Evolutionary conservation across 2,797 vertebrate genomes (phyloP).

Genomic region (Poeciliopsis presidionis): DNA sequence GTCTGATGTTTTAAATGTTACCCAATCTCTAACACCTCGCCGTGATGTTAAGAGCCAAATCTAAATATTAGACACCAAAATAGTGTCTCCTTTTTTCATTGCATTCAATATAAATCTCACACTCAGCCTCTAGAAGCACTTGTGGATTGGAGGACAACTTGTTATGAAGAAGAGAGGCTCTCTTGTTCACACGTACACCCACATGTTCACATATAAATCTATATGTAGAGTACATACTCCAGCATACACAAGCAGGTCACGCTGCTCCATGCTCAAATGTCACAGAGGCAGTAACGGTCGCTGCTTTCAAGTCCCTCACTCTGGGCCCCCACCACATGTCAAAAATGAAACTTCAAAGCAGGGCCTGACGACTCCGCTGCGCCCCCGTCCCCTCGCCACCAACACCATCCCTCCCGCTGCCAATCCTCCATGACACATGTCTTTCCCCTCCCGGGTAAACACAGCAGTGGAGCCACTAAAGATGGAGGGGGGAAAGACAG

Average conservation of each 20-base stretch:
- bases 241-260: constrained; percentile 43
- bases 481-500: constrained; percentile 28
- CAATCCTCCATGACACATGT: constrained; percentile 45
- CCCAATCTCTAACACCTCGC: not conserved
- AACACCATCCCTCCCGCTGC: constrained; percentile 25
- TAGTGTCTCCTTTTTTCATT: constrained; percentile 51
- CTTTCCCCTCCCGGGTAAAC: constrained; percentile 55
- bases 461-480: constrained; percentile 34
- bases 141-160: constrained; percentile 57
- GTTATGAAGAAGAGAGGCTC: constrained; percentile 36
- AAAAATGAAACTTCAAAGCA: constrained; percentile 69
- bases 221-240: constrained; percentile 16
- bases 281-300: constrained; percentile 53
- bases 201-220: constrained; percentile 16
- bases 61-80: constrained; percentile 41
- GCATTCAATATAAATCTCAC: constrained; percentile 66
- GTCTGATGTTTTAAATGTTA: no score
- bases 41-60: constrained; percentile 32
- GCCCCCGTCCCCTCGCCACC: not conserved
- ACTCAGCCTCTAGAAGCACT: constrained; percentile 39
- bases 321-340: constrained; percentile 37
- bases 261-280: constrained; percentile 67
- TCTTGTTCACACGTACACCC: constrained; percentile 15
- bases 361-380: constrained; percentile 2
- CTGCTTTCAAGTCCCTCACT: constrained; percentile 68